Percentiles rank a stretch among this genome's conserved stretches.
Conservation (phyloP, 2,113 vertebrate species). For the Anser brachyrhynchus region DNA sequence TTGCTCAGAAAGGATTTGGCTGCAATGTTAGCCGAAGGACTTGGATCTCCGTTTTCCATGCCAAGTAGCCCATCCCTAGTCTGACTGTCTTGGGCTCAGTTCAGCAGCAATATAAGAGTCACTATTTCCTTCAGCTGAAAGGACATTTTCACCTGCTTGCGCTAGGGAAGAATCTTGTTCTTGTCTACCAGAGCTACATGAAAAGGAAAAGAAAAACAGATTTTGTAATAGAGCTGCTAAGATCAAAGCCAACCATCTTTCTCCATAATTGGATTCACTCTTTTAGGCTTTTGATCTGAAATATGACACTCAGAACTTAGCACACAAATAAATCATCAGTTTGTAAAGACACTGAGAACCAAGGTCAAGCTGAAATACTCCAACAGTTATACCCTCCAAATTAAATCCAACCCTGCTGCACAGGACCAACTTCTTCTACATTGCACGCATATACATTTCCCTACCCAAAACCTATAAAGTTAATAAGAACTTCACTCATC, state of each 20-base stretch:
- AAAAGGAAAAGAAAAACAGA: constrained; percentile 60
- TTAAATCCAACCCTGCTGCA: background rate
- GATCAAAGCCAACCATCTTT: constrained; percentile 52
- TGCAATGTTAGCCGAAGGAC: constrained; percentile 7
- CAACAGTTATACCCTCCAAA: background rate
- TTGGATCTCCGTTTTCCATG: background rate
- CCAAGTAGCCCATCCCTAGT: constrained; percentile 43
- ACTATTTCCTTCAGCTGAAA: constrained; percentile 30
- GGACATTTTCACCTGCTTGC: constrained; percentile 47
- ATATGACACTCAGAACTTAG: background rate
- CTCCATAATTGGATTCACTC: background rate
- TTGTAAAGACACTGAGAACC: background rate
- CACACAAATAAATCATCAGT: background rate
- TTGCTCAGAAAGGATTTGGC: background rate
- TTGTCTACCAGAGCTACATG: constrained; percentile 4
- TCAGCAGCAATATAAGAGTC: constrained; percentile 6
- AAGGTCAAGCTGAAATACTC: background rate
- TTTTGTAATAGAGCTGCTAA: constrained; percentile 53
- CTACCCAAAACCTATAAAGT: background rate
- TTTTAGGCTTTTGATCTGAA: constrained; percentile 18
- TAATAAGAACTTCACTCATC: constrained; percentile 50
- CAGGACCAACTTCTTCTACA: background rate
- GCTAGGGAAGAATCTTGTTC: background rate
- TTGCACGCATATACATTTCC: background rate
- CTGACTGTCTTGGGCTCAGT: background rate